These are phyloP conservation scores for Tetraodon nigroviridis DNA, from an alignment of 2,113 vertebrate genomes.

Conservation along the genomic window DNA sequence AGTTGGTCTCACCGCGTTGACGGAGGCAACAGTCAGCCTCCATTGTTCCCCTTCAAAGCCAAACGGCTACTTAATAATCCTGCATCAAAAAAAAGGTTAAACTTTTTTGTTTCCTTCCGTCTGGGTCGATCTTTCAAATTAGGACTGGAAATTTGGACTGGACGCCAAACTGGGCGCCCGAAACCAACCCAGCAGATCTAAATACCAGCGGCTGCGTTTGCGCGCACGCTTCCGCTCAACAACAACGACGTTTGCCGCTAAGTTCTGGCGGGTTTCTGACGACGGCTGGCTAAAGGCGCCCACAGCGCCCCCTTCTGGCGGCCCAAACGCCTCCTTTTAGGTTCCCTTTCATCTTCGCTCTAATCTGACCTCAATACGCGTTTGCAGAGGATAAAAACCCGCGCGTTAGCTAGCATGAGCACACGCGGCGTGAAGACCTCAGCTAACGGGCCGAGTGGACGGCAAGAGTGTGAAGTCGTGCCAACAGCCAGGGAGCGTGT, in stretches of 20 bases:
- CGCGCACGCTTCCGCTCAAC: too few relatives aligned
- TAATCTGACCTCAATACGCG: too few relatives aligned
- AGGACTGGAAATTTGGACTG: slow-evolving; percentile 9
- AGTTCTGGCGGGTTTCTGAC: too few relatives aligned
- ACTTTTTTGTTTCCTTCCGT: slow-evolving; percentile 21
- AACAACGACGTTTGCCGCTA: too few relatives aligned
- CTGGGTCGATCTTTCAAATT: slow-evolving; percentile 25
- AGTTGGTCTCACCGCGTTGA: slow-evolving; percentile 55
- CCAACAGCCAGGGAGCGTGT: slow-evolving; percentile 46
- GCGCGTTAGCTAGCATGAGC: slow-evolving; percentile 16
- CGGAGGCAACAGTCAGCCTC: slow-evolving; percentile 50
- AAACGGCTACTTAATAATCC: slow-evolving; percentile 43
- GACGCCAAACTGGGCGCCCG: slow-evolving; percentile 1
- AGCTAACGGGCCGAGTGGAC: slow-evolving; percentile 44
- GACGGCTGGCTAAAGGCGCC: too few relatives aligned
- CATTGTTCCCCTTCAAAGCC: slow-evolving; percentile 65
- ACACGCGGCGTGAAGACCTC: slow-evolving; percentile 38
- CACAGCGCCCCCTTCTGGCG: too few relatives aligned
- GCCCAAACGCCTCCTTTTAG: too few relatives aligned
- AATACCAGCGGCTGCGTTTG: neutral
- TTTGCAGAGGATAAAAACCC: slow-evolving; percentile 6
- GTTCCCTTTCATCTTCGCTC: too few relatives aligned
- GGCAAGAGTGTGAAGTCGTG: slow-evolving; percentile 49
- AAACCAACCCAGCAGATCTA: neutral
- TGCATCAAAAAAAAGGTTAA: slow-evolving; percentile 26